Conservation (phyloP, 2,797 vertebrate genomes). For the Sebastes baramenuke region DNA sequence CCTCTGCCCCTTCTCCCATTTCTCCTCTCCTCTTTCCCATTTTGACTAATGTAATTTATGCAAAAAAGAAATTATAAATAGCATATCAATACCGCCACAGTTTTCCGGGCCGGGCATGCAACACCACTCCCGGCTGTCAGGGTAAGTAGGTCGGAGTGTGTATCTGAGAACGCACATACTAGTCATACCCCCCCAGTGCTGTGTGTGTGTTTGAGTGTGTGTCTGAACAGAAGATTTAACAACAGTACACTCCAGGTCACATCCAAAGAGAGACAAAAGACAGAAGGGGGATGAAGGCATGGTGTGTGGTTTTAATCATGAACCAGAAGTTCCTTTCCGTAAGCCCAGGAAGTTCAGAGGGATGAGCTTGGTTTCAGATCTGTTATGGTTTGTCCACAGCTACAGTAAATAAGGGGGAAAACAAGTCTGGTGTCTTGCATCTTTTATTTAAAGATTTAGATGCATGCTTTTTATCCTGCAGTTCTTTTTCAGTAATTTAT, state of each 20-base stretch:
- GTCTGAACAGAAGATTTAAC: slow-evolving; percentile 48
- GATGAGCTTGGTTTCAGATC: background rate
- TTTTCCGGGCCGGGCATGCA: slow-evolving; percentile 71
- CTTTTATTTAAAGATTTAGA: slow-evolving; percentile 15
- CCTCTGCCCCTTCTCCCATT: slow-evolving; percentile 51
- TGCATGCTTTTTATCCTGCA: background rate
- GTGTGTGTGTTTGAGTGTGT: slow-evolving; percentile 20
- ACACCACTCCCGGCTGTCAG: slow-evolving; percentile 66
- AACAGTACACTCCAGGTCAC: slow-evolving; percentile 43
- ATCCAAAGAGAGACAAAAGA: slow-evolving; percentile 51
- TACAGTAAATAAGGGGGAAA: slow-evolving; percentile 10
- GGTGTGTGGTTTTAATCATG: slow-evolving; percentile 50
- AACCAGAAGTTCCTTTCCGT: slow-evolving; percentile 43
- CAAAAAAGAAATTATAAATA: slow-evolving; percentile 82
- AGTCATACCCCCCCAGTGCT: slow-evolving; percentile 18
- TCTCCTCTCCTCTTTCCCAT: slow-evolving; percentile 48
- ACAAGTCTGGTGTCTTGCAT: background rate
- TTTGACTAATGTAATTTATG: slow-evolving; percentile 84
- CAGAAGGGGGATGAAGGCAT: slow-evolving; percentile 4
- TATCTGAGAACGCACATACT: slow-evolving; percentile 38
- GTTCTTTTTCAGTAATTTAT: background rate
- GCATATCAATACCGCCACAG: slow-evolving; percentile 76
- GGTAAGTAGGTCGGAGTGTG: slow-evolving; percentile 72
- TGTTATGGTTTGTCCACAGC: slow-evolving; percentile 22
- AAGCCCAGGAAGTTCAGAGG: slow-evolving; percentile 45